These are phyloP conservation scores for Chrysomela aeneicollis DNA, from an alignment of 2,888 invertebrate species.

Conservation along the genomic window DNA sequence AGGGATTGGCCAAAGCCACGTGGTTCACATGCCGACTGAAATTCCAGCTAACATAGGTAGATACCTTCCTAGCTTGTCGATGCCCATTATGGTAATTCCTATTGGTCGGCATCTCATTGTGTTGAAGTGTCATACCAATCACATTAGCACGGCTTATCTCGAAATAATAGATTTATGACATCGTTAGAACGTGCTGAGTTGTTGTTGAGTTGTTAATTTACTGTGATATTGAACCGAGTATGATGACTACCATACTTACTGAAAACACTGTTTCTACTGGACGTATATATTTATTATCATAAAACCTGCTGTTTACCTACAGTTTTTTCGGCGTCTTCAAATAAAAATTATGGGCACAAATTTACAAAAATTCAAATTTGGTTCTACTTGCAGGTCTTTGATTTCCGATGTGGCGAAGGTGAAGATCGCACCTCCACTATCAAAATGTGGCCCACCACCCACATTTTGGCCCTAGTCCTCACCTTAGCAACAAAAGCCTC, in stretches of 20 bases:
- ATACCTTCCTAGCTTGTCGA: slow-evolving; percentile 16
- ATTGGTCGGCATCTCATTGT: slow-evolving; percentile 34
- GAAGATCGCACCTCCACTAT: neutral
- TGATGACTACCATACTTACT: too few species aligned
- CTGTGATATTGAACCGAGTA: too few species aligned
- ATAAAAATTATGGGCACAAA: too few species aligned
- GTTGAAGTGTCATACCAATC: slow-evolving; percentile 35
- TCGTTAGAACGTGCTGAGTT: neutral
- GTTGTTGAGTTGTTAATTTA: slow-evolving; percentile 4
- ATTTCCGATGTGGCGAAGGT: slow-evolving; percentile 28
- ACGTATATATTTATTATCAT: too few species aligned
- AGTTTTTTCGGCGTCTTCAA: too few species aligned
- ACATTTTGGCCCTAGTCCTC: slow-evolving; percentile 21
- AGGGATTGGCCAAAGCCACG: slow-evolving; percentile 7
- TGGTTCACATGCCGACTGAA: neutral
- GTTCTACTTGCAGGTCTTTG: slow-evolving; percentile 28
- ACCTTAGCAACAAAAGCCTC: slow-evolving; percentile 23
- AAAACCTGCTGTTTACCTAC: too few species aligned
- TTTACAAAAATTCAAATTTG: neutral
- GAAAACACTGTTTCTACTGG: too few species aligned
- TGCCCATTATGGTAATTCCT: slow-evolving; percentile 35
- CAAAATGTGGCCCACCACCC: slow-evolving; percentile 25
- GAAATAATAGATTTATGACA: slow-evolving; percentile 15
- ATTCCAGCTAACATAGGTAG: neutral
- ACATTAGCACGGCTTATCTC: slow-evolving; percentile 35